Evolutionary conservation across 1,140 invertebrate genomes (phyloP), one percentile per base, ranked within the genome.

Genomic region (Dinoponera quadriceps): DNA sequence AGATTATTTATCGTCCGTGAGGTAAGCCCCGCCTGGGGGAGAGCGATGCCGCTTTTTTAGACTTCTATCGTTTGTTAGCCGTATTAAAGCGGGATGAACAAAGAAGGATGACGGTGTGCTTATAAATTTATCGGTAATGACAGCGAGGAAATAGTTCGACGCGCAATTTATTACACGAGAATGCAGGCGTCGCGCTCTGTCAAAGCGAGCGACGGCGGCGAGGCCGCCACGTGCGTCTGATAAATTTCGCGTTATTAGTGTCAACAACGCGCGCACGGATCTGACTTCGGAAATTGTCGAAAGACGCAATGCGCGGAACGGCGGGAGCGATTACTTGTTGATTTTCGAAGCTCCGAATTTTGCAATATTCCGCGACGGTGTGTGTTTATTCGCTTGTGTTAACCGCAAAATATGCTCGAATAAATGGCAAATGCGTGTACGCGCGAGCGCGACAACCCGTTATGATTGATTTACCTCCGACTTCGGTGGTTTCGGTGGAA

Each of bases 111-210:
- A 71, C 33, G 22, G 49, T 44, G 75, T 68, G 74, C 69, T 80
- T 69, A 71, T 80, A 71, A 80, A 80, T 80, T 57, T 69, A 69
- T 80, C 75, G 65, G 29, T 33, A 71, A 54, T 69, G 65, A 71
- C 51, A 27, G 75, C 51, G 65, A 71, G 51, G 51, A 57, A 80
- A 57, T 80, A 69, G 65, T 71, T 69, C 22, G 75, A 80, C 75
- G 75, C 65, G 75, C 75, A 69, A 69, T 78, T 78, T 78, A 71
- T 80, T 44, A 11, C 9, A 11, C 9, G 27, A 78, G 63, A 78
- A 78, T 78, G 63, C 63, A 78, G 69, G 63, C n/a, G 49, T 25
- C 20, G 20, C 63, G 69, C 27, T 78, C 69, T 29, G 27, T 78
- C 63, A 78, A 69, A 69, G 73, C 27, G 44, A 55, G 49, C 75